phyloP scores from a whole-genome alignment of 2,888 invertebrate genomes.

The Hermaeophaga mercurialis region DNA sequence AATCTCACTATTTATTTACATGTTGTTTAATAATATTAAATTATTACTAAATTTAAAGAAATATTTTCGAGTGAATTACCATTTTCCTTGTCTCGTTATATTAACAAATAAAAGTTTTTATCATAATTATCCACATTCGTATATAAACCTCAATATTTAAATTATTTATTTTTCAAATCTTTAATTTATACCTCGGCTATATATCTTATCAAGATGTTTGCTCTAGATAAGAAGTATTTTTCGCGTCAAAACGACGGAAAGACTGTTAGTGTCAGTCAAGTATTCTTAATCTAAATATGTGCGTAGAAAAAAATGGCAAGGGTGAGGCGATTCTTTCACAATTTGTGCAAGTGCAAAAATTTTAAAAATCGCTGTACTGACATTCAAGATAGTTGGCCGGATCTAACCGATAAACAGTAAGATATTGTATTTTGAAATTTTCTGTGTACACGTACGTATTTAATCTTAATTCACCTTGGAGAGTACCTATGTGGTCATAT shows the following conservation, averaged over 20 bases:
- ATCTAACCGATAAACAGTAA: conserved; percentile 31
- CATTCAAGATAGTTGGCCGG: conserved; percentile 27
- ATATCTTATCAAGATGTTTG: conserved; percentile 18
- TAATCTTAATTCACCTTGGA: background rate
- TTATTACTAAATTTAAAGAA: no score
- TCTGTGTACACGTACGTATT: background rate
- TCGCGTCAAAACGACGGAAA: conserved; percentile 6
- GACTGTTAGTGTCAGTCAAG: conserved; percentile 3
- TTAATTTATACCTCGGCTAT: background rate
- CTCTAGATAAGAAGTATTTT: conserved; percentile 13
- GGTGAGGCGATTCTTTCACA: conserved; percentile 43
- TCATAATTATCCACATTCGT: no score
- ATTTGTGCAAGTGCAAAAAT: conserved; percentile 39
- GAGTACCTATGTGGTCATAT: background rate
- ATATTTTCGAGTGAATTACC: no score
- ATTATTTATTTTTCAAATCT: conserved; percentile 1
- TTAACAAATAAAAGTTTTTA: no score
- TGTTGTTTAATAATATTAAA: no score
- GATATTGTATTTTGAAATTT: conserved; percentile 1
- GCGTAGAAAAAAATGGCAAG: conserved; percentile 40
- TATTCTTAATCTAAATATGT: background rate
- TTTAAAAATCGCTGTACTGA: conserved; percentile 27
- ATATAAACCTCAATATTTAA: no score
- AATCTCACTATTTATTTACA: no score
- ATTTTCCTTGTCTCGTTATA: no score